Conservation (phyloP, 1,140 invertebrate genomes). For the Danaus melanippus region DNA sequence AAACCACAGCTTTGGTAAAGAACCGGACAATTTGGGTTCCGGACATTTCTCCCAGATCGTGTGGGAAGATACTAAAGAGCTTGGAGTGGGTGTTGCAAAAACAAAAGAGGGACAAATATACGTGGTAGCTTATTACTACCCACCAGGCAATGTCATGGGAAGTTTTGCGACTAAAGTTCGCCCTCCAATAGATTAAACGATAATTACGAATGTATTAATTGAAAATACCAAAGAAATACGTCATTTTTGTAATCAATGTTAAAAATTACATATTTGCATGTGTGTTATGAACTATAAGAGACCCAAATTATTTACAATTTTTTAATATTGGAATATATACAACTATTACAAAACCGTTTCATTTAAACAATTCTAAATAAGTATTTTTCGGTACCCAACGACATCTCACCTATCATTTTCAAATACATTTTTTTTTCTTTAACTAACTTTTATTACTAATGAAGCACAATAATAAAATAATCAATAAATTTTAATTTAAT, state of each 20-base stretch:
- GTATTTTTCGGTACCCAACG: no score
- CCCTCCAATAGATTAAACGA: slow-evolving; percentile 50
- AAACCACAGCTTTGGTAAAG: slow-evolving; percentile 74
- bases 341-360: background rate
- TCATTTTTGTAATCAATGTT: slow-evolving; percentile 8
- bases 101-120: slow-evolving; percentile 81
- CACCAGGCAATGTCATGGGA: slow-evolving; percentile 88
- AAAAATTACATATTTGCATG: no score
- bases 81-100: slow-evolving; percentile 84
- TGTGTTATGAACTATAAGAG: background rate
- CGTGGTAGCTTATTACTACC: slow-evolving; percentile 90
- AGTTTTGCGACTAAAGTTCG: slow-evolving; percentile 84
- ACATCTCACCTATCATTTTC: no score
- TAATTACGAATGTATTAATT: slow-evolving; percentile 11
- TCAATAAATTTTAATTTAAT: no score
- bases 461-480: no score
- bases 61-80: slow-evolving; percentile 83
- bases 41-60: slow-evolving; percentile 85
- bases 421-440: no score
- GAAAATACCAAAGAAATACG: slow-evolving; percentile 40
- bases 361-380: no score
- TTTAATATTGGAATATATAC: slow-evolving; percentile 4
- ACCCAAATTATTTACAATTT: background rate
- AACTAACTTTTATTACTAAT: no score
- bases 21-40: slow-evolving; percentile 78